phyloP scores from a whole-genome alignment of 1,140 invertebrate species.

The Eriosoma lanigerum region DNA sequence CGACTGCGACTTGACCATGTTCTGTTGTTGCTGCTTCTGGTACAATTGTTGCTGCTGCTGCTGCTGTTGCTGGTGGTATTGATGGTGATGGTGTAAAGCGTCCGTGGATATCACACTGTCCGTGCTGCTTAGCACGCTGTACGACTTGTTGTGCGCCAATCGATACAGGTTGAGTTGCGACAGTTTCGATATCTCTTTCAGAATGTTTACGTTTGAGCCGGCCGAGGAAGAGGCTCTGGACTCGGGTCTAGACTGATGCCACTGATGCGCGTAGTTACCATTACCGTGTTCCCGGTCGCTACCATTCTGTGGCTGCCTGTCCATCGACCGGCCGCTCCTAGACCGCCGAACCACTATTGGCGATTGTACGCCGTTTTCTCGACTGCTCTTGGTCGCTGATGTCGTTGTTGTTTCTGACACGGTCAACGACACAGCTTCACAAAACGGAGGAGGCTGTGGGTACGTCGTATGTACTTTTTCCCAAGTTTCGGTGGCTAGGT shows the following conservation, averaged over 20 bases:
- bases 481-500: slow-evolving; percentile 73
- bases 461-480: slow-evolving; percentile 71
- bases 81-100: slow-evolving; percentile 55
- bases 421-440: slow-evolving; percentile 65
- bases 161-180: slow-evolving; percentile 72
- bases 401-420: slow-evolving; percentile 60
- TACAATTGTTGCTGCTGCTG: too few species aligned
- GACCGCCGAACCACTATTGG: background rate
- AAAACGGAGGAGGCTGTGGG: slow-evolving; percentile 71
- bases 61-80: slow-evolving; percentile 47
- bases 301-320: slow-evolving; percentile 35
- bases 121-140: slow-evolving; percentile 66
- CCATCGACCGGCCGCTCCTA: slow-evolving; percentile 51
- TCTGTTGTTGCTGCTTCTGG: slow-evolving; percentile 53
- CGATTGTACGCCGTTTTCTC: slow-evolving; percentile 20
- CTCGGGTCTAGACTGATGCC: slow-evolving; percentile 27
- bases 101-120: slow-evolving; percentile 59
- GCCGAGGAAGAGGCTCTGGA: slow-evolving; percentile 52
- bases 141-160: slow-evolving; percentile 66
- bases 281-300: slow-evolving; percentile 10
- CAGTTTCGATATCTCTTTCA: slow-evolving; percentile 73
- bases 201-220: slow-evolving; percentile 61
- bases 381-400: background rate
- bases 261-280: background rate
- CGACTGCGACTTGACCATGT: slow-evolving; percentile 67